A percentile compares a stretch with the other conserved stretches of the same genome.
Conservation (phyloP, 2,797 vertebrate genomes). For the Fringilla coelebs region DNA sequence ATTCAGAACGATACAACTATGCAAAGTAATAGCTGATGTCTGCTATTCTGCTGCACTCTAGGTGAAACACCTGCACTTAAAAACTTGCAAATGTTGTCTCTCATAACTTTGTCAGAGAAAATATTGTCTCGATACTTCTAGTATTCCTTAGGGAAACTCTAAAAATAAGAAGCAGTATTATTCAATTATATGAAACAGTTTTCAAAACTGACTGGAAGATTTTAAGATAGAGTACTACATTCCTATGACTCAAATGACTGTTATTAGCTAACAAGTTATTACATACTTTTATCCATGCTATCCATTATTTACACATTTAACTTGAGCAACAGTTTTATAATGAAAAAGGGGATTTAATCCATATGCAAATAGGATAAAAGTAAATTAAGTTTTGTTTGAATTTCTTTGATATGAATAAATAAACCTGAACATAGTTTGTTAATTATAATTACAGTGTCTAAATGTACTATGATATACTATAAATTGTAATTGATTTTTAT, state of each 20-base stretch:
- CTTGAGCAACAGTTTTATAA: background rate
- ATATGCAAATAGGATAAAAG: background rate
- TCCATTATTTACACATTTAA: background rate
- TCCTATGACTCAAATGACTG: background rate
- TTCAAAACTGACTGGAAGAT: background rate
- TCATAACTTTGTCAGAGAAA: background rate
- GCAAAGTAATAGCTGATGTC: background rate
- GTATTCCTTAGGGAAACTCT: background rate
- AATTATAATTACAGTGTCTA: background rate
- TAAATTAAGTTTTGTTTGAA: background rate
- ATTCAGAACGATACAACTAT: background rate
- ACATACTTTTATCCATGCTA: background rate
- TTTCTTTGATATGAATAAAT: background rate
- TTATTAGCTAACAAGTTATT: background rate
- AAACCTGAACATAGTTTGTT: background rate
- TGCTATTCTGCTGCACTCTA: background rate
- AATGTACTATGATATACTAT: background rate
- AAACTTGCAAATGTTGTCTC: background rate
- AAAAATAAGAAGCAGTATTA: background rate
- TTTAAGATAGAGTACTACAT: background rate
- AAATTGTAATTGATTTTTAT: background rate
- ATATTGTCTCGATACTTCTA: background rate
- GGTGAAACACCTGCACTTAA: background rate
- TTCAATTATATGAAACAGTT: background rate
- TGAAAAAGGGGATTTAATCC: background rate